Conservation (phyloP, 1,140 invertebrate genomes). For the Heliothis virescens region DNA sequence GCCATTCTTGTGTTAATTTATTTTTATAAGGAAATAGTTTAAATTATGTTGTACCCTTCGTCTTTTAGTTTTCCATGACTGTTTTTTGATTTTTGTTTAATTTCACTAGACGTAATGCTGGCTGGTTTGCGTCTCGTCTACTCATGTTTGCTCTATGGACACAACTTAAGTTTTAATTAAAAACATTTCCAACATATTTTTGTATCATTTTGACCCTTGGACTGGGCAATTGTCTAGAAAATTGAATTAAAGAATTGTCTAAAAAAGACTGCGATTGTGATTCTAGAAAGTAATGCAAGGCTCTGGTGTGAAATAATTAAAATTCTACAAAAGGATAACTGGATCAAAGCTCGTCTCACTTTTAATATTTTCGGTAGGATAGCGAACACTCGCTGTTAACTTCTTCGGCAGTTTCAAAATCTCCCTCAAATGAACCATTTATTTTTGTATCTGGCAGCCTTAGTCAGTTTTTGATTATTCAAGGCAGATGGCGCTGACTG, state of each 20-base stretch:
- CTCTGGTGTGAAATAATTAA: too few species aligned
- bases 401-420: too few species aligned
- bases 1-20: slow-evolving; percentile 1
- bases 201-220: not conserved
- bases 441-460: not conserved
- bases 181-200: slow-evolving; percentile 20
- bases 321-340: too few species aligned
- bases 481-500: not conserved
- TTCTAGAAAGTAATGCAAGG: too few species aligned
- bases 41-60: not conserved
- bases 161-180: slow-evolving; percentile 17
- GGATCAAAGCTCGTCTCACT: too few species aligned
- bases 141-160: slow-evolving; percentile 1
- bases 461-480: not conserved
- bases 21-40: not conserved
- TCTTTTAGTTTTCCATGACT: not conserved
- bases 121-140: slow-evolving; percentile 6
- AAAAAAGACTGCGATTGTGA: too few species aligned
- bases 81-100: slow-evolving; percentile 23
- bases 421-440: not conserved
- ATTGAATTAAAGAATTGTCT: too few species aligned
- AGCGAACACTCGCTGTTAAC: too few species aligned
- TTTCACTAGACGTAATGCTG: slow-evolving; percentile 20
- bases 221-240: too few species aligned
- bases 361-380: too few species aligned